These are phyloP conservation scores for Physocephala rufipes DNA, from an alignment of 2,888 invertebrate genomes.

Conservation along the genomic window DNA sequence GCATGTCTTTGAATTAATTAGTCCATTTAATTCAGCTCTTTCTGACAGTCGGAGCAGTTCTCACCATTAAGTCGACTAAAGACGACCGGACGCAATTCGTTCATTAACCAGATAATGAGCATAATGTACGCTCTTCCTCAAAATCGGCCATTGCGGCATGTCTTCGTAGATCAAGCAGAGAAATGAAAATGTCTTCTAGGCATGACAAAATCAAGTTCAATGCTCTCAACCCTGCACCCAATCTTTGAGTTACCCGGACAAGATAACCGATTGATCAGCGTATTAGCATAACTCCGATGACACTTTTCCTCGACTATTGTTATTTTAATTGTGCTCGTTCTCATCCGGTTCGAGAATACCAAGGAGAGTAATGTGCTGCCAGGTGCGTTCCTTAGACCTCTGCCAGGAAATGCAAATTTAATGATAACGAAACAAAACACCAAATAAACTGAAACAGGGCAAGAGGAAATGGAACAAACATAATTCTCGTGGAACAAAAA, in stretches of 20 bases:
- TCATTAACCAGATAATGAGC: not conserved
- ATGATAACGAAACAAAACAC: slow-evolving; percentile 34
- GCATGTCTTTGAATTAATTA: slow-evolving; percentile 13
- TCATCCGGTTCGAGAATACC: slow-evolving; percentile 28
- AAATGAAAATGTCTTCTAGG: not conserved
- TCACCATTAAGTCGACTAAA: slow-evolving; percentile 13
- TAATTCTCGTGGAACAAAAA: not conserved
- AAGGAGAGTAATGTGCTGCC: not conserved
- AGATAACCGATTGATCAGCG: not conserved
- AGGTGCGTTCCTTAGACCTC: not conserved
- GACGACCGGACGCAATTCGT: not conserved
- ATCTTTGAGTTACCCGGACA: slow-evolving; percentile 17
- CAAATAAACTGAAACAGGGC: slow-evolving; percentile 5
- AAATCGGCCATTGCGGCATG: slow-evolving; percentile 17
- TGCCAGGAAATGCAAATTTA: slow-evolving; percentile 34
- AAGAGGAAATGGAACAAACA: not conserved
- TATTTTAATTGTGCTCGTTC: slow-evolving; percentile 4
- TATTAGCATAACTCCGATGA: slow-evolving; percentile 31
- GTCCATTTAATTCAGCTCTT: not conserved
- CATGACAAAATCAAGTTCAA: slow-evolving; percentile 31
- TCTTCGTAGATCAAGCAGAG: not conserved
- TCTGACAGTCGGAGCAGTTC: not conserved
- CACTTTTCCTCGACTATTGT: slow-evolving; percentile 12
- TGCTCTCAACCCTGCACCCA: slow-evolving; percentile 6
- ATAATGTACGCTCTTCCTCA: not conserved